Evolutionary conservation across 1,140 invertebrate species (phyloP), one percentile per base, ranked within the genome.

Genomic region (Drosophila carrolli): DNA sequence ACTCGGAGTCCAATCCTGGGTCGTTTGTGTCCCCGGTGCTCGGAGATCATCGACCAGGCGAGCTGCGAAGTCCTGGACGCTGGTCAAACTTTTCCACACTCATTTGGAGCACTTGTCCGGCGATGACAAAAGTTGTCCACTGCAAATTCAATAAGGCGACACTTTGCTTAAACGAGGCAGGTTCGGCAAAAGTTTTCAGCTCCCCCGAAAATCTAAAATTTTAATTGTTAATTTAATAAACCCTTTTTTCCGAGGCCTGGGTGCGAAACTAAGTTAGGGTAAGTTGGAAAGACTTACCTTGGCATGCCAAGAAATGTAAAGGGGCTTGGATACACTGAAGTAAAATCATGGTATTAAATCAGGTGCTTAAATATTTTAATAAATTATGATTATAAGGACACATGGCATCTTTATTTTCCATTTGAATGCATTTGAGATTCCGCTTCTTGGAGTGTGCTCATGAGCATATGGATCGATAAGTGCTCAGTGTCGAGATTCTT

Each of bases 151-250:
- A 86, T 88, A 72, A 78, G 59, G 59, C 63, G 71, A 68, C 59
- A 75, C 62, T 86, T 82, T 88, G 62, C 78, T 82, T 78, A 88
- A 88, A 61, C 67, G 83, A 50, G 61, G 41, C 59, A 78, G 40
- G 68, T 29, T 50, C 57, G 40, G 40, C 7, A 41, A 65, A 85
- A 61, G 55, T 85, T 70, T 68, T 0, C 13, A 51, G 9, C 32
- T 37, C 23, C 16, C 14, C 51, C 46, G 9, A 58, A 47, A 59
- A 75, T 59, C 61, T 35, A 70, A 70, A 75, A 71, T 63, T 48
- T 62, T 53, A 67, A 75, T 72, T 78, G 61, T 72, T 82, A 78
- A 88, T 86, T 82, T 78, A 82, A 79, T 88, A 51, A 88, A 78
- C 58, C 75, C 75, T 60, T 78, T 81, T 73, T 41, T 29, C 8